Evolutionary conservation across 2,888 invertebrate species (phyloP).

Genomic region (Eurois occulta): DNA sequence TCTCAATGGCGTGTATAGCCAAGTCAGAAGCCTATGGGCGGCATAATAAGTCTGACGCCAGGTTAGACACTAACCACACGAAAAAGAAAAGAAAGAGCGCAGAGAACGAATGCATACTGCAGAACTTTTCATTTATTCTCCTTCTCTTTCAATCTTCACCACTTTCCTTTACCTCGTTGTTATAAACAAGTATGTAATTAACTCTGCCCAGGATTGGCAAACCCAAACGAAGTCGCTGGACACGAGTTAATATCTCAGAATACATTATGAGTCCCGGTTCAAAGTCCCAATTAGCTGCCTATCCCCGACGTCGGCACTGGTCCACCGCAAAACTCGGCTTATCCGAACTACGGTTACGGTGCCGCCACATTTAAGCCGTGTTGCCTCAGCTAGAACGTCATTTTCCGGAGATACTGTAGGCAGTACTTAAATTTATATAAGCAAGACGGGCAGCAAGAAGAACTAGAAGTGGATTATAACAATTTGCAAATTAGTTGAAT

Average conservation of each 20-base stretch:
- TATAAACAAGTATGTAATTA: constrained; percentile 30
- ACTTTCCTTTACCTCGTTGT: not conserved
- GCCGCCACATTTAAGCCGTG: constrained; percentile 38
- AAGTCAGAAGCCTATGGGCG: no score
- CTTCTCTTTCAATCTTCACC: not conserved
- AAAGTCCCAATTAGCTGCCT: constrained; percentile 62
- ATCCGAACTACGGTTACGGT: constrained; percentile 47
- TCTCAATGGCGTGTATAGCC: no score
- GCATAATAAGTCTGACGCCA: no score
- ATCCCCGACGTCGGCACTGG: constrained; percentile 48
- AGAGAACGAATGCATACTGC: constrained; percentile 1
- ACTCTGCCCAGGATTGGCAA: constrained; percentile 9
- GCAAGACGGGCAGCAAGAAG: not conserved
- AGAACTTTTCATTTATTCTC: not conserved
- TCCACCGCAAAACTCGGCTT: constrained; percentile 62
- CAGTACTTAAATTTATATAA: constrained; percentile 8
- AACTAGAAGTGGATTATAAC: not conserved
- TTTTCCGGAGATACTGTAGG: constrained; percentile 31
- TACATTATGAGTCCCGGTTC: constrained; percentile 56
- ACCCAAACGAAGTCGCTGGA: constrained; percentile 31
- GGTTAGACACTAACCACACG: no score
- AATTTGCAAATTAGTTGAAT: constrained; percentile 14
- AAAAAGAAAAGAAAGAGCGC: no score
- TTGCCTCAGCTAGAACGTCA: constrained; percentile 38
- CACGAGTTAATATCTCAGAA: constrained; percentile 59